Base-by-base conservation (phyloP, 2,888 invertebrate genomes). In the Phyllotreta striolata region DNA sequence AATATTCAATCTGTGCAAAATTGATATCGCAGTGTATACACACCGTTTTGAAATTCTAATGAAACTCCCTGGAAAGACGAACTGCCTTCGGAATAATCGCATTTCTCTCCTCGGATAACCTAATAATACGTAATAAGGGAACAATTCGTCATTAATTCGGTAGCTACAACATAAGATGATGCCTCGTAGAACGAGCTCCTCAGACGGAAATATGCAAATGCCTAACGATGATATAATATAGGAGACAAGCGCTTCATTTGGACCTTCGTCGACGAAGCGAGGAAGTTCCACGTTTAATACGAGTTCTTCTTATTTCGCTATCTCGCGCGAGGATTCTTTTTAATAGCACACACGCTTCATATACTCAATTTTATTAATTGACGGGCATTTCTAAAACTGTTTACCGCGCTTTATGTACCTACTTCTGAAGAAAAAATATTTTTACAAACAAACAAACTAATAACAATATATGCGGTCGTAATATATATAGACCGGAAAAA, bases 81-180 rank as follows among this genome's bases (percentile, higher is more conserved):
- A 71, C 70, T 72, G 70, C 70, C 69, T 69, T 49, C 62, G 64
- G 64, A 64, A 72, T 74, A 74, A 74, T 73, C 70, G 67, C 67
- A 70, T 74, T 74, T 73, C 72, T 63, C 69, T 24, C 62, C 66
- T 71, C 62, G 67, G 70, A 71, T 74, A 74, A 74, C 73, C 73
- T 72, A 74, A 74, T 74, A 74, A 74, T 67, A 68, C 70, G 68
- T 75, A 75, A 75, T 75, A 73, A 73, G 72, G 70, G 73, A 75
- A 75, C 75, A 75, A 75, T 75, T 73, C 72, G 71, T 73, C 74
- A 73, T 75, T 75, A 75, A 73, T 75, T 72, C 67, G 72, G 73
- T 70, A 72, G 71, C 68, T 68, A 64, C 66, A 65, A 66, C 65
- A 67, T 69, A 69, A 72, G 72, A 70, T 68, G 71, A 54, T 62